These are phyloP conservation scores for Hyles euphorbiae DNA, from an alignment of 1,140 invertebrate species.

Conservation along the genomic window DNA sequence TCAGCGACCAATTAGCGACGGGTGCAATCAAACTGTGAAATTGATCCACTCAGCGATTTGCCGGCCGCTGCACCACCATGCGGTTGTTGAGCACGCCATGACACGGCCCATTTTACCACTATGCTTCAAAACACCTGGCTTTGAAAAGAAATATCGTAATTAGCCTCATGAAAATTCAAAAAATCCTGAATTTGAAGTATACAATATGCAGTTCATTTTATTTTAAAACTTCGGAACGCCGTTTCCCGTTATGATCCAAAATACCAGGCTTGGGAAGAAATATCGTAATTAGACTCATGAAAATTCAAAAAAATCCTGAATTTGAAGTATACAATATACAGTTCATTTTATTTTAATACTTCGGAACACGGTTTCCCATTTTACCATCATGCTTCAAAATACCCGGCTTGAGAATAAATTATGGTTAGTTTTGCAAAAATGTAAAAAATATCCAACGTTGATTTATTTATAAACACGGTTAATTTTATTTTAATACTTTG, in stretches of 20 bases:
- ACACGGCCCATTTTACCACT: conserved; percentile 13
- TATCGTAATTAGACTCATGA: neutral
- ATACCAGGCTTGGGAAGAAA: neutral
- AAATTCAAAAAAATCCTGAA: neutral
- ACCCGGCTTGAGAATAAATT: neutral
- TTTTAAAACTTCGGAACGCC: no score
- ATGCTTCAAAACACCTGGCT: neutral
- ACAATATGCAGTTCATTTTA: no score
- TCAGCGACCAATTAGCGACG: conserved; percentile 10
- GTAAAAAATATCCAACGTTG: no score
- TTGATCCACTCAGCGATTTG: conserved; percentile 21
- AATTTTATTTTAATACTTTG: no score
- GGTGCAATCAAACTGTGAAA: conserved; percentile 17
- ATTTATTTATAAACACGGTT: no score
- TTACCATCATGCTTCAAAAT: neutral
- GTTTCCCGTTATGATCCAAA: neutral
- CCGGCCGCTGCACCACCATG: conserved; percentile 7
- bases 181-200: no score
- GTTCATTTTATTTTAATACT: no score
- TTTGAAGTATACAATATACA: no score
- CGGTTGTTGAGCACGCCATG: conserved; percentile 8
- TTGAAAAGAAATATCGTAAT: neutral
- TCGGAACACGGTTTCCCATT: neutral
- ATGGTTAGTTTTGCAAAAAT: neutral
- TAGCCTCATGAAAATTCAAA: neutral